Percentiles rank a stretch among this genome's conserved stretches.
Evolutionary conservation across 2,797 vertebrate species (phyloP).

Genomic region (Onychomys leucogaster): DNA sequence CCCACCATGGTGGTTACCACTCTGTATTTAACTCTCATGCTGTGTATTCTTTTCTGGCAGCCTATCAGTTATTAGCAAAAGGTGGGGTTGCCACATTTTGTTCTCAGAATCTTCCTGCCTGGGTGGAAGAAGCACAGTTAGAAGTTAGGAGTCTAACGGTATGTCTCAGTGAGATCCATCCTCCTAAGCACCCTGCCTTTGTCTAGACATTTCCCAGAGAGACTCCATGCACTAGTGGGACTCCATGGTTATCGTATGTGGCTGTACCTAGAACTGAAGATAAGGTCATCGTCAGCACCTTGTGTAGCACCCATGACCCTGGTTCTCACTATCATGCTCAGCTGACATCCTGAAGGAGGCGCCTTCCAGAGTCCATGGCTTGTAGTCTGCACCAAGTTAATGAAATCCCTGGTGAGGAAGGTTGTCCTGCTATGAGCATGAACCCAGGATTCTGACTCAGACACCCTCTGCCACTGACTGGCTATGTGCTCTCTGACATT

Average conservation of each 20-base stretch:
- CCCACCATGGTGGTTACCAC: fast-evolving
- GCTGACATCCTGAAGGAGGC: neutral
- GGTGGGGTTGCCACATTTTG: too few species aligned
- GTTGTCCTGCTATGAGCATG: neutral
- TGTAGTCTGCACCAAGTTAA: neutral
- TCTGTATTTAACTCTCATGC: neutral
- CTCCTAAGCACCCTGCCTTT: neutral
- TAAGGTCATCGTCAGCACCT: neutral
- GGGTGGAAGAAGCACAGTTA: neutral
- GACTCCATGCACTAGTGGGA: neutral
- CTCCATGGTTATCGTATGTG: neutral
- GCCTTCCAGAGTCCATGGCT: neutral
- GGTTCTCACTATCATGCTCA: neutral
- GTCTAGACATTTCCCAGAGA: neutral
- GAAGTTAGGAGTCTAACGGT: neutral
- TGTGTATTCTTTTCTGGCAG: neutral
- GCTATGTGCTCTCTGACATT: neutral
- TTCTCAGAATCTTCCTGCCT: neutral
- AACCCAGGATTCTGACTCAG: neutral
- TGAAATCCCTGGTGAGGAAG: neutral
- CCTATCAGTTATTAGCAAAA: neutral
- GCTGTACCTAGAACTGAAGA: neutral
- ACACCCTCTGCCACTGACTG: neutral
- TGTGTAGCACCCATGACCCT: neutral
- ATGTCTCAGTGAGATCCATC: neutral